phyloP scores from a whole-genome alignment of 2,113 vertebrate genomes.

The Plecturocebus donacophilus region DNA sequence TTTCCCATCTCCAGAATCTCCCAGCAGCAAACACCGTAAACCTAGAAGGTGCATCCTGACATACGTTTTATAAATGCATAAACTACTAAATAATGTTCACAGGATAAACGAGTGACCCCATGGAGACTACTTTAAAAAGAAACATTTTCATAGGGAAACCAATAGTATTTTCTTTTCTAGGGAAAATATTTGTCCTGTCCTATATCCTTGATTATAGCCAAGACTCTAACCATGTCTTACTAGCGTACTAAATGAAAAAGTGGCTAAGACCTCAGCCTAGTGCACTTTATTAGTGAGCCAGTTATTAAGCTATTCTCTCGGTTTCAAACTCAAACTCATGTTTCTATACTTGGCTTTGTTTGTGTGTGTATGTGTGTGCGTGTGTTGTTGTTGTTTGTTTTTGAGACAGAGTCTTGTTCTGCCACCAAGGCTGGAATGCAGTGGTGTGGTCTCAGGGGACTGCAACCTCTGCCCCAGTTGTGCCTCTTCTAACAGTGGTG shows the following conservation, averaged over 20 bases:
- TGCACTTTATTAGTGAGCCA: neutral
- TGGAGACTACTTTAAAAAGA: neutral
- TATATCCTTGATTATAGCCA: neutral
- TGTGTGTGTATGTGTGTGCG: too few species aligned
- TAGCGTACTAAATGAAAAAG: neutral
- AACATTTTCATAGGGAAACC: constrained; percentile 30
- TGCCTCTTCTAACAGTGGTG: neutral
- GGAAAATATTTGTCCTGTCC: neutral
- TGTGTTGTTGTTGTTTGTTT: too few species aligned
- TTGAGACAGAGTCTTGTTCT: too few species aligned
- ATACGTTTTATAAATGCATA: neutral
- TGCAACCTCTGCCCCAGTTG: neutral
- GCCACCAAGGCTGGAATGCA: too few species aligned
- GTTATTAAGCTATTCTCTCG: neutral
- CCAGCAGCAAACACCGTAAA: neutral
- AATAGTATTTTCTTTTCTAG: constrained; percentile 15
- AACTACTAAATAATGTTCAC: neutral
- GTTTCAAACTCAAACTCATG: neutral
- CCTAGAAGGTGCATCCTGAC: neutral
- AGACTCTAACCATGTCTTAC: neutral
- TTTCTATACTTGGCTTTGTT: neutral
- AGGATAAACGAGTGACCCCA: neutral
- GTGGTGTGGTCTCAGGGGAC: too few species aligned
- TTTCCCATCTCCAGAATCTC: neutral
- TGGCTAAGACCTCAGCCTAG: neutral